Evolutionary conservation across 64 coral and sea anemone genomes (phyloP), one percentile per base, ranked within the genome.

Genomic region (Exaiptasia diaphana): DNA sequence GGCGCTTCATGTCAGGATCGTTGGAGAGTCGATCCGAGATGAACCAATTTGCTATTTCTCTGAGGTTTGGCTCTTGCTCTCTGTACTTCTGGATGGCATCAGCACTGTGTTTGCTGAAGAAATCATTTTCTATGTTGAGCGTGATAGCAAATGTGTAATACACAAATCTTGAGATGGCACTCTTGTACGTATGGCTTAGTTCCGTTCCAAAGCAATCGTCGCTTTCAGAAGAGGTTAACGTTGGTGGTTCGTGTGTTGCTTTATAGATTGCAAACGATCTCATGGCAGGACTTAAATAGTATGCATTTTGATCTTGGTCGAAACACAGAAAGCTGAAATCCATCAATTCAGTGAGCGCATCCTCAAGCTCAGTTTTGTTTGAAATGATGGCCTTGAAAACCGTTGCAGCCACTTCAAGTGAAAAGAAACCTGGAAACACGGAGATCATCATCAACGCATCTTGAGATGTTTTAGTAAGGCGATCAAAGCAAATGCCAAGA

Each of bases 61-160:
- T 64, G 60, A 64, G 32, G 29, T 33, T 64, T 7, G 32, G 29
- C 32, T 64, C 60, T 64, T 64, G 60, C 25, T 17, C 32, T 33
- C 31, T 64, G 56, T 85, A 85, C 52, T 85, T 11, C 9, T 85
- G 38, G 33, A 85, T 75, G 24, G 68, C 69, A 75, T 1, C 5
- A 25, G 22, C 74, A 31, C 69, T 45, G 3, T 64, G 20, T 74
- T 53, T 85, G 55, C 67, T 63, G 30, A 85, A 49, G n/a, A 85
- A 85, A 20, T 85, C 69, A n/a, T 75, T 41, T 62, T 65, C 61
- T 3, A 37, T 35, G 15, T 65, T 5, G n/a, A 12, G n/a, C 13
- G 38, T 29, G 12, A 65, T n/a, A n/a, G n/a, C n/a, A n/a, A n/a
- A n/a, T n/a, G n/a, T n/a, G n/a, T n/a, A n/a, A n/a, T n/a, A n/a